Evolutionary conservation across 2,113 vertebrate genomes (phyloP).

Genomic region (Lepus americanus): DNA sequence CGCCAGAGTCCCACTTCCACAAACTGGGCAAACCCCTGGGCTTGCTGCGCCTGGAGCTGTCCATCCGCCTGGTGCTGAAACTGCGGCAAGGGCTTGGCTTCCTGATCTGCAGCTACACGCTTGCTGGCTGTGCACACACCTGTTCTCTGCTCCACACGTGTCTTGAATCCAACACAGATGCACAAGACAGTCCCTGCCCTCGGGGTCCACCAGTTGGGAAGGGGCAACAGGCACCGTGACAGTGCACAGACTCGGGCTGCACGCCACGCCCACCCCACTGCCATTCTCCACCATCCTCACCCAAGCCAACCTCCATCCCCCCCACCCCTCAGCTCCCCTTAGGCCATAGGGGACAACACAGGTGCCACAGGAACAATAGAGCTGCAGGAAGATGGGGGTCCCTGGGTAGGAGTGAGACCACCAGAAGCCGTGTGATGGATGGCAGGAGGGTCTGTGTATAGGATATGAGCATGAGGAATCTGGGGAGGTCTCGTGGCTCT

Average conservation of each 20-base stretch:
- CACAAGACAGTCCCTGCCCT: not conserved
- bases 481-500: not conserved
- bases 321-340: accelerated
- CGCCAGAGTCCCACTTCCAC: not conserved
- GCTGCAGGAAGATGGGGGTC: not conserved
- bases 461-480: no score
- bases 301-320: accelerated
- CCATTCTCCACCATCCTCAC: accelerated
- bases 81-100: accelerated
- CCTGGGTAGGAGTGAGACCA: not conserved
- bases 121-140: accelerated
- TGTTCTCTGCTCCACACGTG: accelerated
- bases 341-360: no score
- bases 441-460: no score
- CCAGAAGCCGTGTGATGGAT: not conserved
- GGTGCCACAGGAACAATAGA: no score
- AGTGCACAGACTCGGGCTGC: no score
- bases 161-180: not conserved
- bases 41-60: not conserved
- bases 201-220: accelerated
- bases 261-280: accelerated
- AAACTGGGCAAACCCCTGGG: no score
- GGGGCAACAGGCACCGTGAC: no score
- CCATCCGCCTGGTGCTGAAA: not conserved
- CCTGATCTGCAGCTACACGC: not conserved